Percentiles rank a stretch among this genome's conserved stretches.
These are phyloP conservation scores for Ormyrus thymus DNA, from an alignment of 2,888 invertebrate species.

Conservation along the genomic window DNA sequence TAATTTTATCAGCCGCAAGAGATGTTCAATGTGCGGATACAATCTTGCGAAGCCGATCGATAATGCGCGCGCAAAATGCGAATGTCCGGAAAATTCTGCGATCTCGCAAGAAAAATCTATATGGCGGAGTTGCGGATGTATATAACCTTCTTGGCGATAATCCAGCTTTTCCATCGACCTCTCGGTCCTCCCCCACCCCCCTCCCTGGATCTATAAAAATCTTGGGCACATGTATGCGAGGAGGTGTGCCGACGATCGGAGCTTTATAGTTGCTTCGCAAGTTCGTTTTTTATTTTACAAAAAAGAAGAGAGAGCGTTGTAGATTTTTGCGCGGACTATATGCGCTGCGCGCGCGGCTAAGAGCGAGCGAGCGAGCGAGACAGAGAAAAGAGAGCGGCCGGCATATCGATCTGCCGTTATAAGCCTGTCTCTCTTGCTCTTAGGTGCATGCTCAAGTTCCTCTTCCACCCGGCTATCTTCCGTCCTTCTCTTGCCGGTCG, in stretches of 20 bases:
- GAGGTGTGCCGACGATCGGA: too few relatives aligned
- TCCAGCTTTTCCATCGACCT: slow-evolving; percentile 25
- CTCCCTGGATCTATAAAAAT: neutral
- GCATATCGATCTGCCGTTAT: slow-evolving; percentile 63
- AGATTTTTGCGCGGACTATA: neutral
- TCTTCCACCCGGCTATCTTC: too few relatives aligned
- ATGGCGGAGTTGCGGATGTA: neutral
- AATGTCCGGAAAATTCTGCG: slow-evolving; percentile 18
- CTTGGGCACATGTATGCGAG: too few relatives aligned
- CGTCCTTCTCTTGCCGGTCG: too few relatives aligned
- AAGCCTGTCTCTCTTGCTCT: slow-evolving; percentile 50
- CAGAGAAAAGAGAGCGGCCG: slow-evolving; percentile 58
- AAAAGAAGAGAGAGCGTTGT: too few relatives aligned
- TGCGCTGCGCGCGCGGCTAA: neutral
- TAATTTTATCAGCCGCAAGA: too few relatives aligned
- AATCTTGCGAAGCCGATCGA: neutral
- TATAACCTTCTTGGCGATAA: slow-evolving; percentile 24
- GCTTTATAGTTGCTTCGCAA: too few relatives aligned
- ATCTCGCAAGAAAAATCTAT: neutral
- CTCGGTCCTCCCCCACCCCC: slow-evolving; percentile 20
- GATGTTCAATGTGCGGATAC: too few relatives aligned
- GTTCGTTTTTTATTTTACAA: too few relatives aligned
- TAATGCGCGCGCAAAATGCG: neutral
- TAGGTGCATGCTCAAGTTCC: too few relatives aligned
- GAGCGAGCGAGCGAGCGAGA: slow-evolving; percentile 16